Base-by-base conservation (phyloP, 2,888 invertebrate species). In the Ophraella communa region DNA sequence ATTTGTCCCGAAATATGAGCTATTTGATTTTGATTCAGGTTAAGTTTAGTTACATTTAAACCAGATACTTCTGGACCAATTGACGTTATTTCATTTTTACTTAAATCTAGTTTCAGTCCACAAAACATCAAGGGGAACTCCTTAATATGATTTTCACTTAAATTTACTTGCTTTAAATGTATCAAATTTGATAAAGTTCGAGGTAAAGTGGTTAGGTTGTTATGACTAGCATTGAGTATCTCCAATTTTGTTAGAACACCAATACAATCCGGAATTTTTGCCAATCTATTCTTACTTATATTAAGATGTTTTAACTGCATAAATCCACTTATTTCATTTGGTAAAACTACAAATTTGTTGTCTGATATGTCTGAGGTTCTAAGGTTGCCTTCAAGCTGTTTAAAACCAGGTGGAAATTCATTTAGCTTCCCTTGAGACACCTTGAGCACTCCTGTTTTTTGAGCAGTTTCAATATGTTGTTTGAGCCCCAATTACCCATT, bases 1-100 rank as follows among this genome's bases (percentile, higher is more conserved):
- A 98, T 86, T 74, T 91, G 89, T 42, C 88, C 87, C 39, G 91
- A 88, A 64, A 94, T 82, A 24, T 82, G 79, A 1, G 91, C 87
- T 77, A 98, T 91, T 83, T 96, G 95, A 84, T 99, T 99, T 83
- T 96, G 95, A 84, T 98, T 98, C 65, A 98, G 84, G 84, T 95
- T 98, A 62, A 99, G 83, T 83, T 99, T 98, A 18, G 90, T 89
- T 5, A 91, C 94, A 82, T 91, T 88, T 8, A 98, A 84, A 3
- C 87, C 85, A 8, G 87, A 84, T 65, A 94, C 89, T n/a, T 89
- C 91, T 51, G 86, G 84, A 0, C 97, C 95, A 68, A 98, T 87
- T 45, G 84, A 83, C 7, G 88, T 89, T 44, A 99, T 92, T 78
- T 90, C 89, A 82, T 99, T 99, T 70, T 88, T 88, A 0, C 96